Conservation (phyloP, 2,888 invertebrate genomes). For the Agelastica alni region DNA sequence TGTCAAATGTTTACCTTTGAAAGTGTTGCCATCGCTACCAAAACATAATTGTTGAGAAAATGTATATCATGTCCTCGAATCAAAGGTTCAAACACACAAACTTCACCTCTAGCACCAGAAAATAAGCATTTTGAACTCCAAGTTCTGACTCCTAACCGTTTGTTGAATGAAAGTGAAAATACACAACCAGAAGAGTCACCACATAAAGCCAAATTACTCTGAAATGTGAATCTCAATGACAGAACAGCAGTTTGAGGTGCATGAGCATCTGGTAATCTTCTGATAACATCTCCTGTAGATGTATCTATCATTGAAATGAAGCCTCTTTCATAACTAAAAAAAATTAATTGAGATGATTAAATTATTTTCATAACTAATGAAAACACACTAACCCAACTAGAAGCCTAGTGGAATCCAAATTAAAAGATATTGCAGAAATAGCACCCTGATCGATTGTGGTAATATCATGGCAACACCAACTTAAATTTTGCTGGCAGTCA, state of each 20-base stretch:
- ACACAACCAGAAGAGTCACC: conserved; percentile 91
- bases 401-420: conserved; percentile 82
- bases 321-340: conserved; percentile 70
- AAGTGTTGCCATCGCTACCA: conserved; percentile 92
- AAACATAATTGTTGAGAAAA: conserved; percentile 73
- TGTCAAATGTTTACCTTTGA: conserved; percentile 84
- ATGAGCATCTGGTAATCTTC: conserved; percentile 78
- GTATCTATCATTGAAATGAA: conserved; percentile 91
- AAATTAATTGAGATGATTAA: too few species aligned
- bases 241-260: conserved; percentile 83
- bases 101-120: conserved; percentile 96
- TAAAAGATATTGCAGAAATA: conserved; percentile 83
- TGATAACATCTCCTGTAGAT: conserved; percentile 74
- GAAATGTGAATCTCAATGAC: conserved; percentile 62
- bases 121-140: conserved; percentile 93
- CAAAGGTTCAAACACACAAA: conserved; percentile 74
- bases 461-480: conserved; percentile 82
- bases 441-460: conserved; percentile 73
- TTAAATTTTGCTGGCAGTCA: conserved; percentile 82
- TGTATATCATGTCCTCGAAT: conserved; percentile 59
- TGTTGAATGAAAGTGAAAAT: conserved; percentile 88
- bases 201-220: conserved; percentile 69
- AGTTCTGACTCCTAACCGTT: conserved; percentile 84
- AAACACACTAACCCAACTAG: conserved; percentile 67
- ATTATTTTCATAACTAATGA: too few species aligned